Base-by-base conservation (phyloP, 1,140 invertebrate genomes). In the Caenorhabditis inopinata region DNA sequence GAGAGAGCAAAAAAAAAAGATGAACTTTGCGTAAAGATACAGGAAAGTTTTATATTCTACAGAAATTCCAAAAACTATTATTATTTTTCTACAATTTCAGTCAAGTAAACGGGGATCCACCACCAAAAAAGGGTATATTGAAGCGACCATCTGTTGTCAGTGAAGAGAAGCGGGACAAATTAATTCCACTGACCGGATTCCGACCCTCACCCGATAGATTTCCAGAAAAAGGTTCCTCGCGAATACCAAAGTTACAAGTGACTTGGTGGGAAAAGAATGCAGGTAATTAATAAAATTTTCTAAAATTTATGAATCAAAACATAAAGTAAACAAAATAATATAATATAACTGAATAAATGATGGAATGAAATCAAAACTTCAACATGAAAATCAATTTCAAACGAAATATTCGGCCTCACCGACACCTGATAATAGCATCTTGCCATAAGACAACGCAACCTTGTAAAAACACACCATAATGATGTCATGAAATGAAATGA, bases 241-340 rank as follows among this genome's bases (percentile, higher is more conserved):
- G 74, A 48, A 76, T 81, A 49, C 83, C 77, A 47, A 83, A 81
- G 29, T 48, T 82, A 74, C 47, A 82, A 42, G 85, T 87, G 23
- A 85, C 83, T 23, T 86, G 85, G 74, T 80, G 84, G 51, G 86
- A 87, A 58, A 86, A 79, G 62, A 86, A 86, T 74, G 85, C 84
- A 38, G 80, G 84, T 85, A 27, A 51, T 42, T 5, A 42, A 14
- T 42, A 42, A 7, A 42, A 5, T 42, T 18, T 14, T 16, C 21
- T n/a, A 21, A 62, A 21, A 45, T 16, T n/a, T n/a, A n/a, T n/a
- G n/a, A n/a, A n/a, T n/a, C n/a, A n/a, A n/a, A n/a, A n/a, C n/a
- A n/a, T n/a, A n/a, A n/a, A n/a, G n/a, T n/a, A n/a, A n/a, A n/a
- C n/a, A n/a, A n/a, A n/a, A n/a, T n/a, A n/a, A n/a, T n/a, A n/a